Conservation (phyloP, 2,113 vertebrate species). For the Eulemur macaco region DNA sequence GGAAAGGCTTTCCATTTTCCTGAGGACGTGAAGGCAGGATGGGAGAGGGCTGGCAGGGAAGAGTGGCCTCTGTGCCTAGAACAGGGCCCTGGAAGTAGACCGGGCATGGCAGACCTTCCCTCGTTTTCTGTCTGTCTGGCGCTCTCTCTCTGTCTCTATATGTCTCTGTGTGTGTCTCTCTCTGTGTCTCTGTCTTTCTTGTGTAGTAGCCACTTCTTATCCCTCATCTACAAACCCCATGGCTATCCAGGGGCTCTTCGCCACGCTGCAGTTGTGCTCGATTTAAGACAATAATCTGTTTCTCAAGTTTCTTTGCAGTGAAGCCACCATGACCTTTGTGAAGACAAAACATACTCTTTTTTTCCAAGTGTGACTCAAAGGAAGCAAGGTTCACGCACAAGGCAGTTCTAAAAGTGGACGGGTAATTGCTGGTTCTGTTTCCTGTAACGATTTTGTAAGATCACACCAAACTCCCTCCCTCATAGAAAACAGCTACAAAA, state of each 20-base stretch:
- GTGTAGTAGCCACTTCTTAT: neutral
- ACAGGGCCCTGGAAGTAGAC: neutral
- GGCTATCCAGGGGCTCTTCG: neutral
- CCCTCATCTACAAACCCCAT: neutral
- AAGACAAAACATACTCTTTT: neutral
- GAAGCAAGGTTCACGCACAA: neutral
- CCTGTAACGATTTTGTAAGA: slow-evolving; percentile 41
- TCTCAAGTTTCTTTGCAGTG: neutral
- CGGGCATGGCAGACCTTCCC: neutral
- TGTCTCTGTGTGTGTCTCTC: neutral
- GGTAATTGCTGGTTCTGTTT: slow-evolving; percentile 41
- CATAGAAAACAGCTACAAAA: neutral
- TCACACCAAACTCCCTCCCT: neutral
- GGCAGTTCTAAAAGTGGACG: slow-evolving; percentile 41
- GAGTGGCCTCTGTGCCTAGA: neutral
- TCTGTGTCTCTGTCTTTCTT: neutral
- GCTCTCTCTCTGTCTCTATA: neutral
- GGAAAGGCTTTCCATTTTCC: neutral
- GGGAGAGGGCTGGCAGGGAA: neutral
- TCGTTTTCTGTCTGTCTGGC: neutral
- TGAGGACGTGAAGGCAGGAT: neutral
- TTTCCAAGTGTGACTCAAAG: slow-evolving; percentile 46
- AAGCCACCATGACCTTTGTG: neutral
- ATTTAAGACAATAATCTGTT: neutral
- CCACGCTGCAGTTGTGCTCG: neutral